Evolutionary conservation across 2,888 invertebrate species (phyloP), one percentile per base, ranked within the genome.

Genomic region (Dilophus febrilis): DNA sequence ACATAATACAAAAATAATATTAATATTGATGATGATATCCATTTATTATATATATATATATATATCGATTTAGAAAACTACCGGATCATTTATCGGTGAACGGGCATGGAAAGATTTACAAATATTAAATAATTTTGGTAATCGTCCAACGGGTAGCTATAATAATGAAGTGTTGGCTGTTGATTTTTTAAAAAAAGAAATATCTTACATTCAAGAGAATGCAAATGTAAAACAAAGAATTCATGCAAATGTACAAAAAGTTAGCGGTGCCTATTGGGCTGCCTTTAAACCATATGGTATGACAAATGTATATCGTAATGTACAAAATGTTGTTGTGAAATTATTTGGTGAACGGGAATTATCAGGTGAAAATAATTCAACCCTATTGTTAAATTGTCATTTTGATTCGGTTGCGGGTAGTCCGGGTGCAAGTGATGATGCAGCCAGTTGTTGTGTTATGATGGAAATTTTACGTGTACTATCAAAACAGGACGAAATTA

Each of bases 341-440:
- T 57, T 85, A 37, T 70, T 75, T 44, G 73, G 77, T 3, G 57
- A 62, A 38, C 59, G 67, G 7, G 57, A 61, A 33, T 57, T 66
- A 3, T 66, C 68, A 48, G 45, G 46, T 1, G 17, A 28, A 3
- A 38, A 47, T 14, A 53, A 53, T 26, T 57, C 67, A 46, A 76
- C 78, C 49, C 63, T 92, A 45, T 67, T 92, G 51, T 64, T 94
- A 50, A 94, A 92, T 65, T 86, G 90, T 54, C 94, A 94, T 66
- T 88, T 78, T 65, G 92, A 92, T 66, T 77, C 84, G 38, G 85
- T 88, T 49, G 73, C 83, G 29, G 83, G 81, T 51, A 87, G 86
- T 61, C 22, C 56, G 45, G 51, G 59, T 18, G 57, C 57, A 2
- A 55, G 55, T 42, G 59, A 59, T 46, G 54, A 58, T 49, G 57